Percentiles rank a stretch among this genome's conserved stretches.
These are phyloP conservation scores for Neuroterus valhalla DNA, from an alignment of 1,140 invertebrate genomes.

Conservation along the genomic window DNA sequence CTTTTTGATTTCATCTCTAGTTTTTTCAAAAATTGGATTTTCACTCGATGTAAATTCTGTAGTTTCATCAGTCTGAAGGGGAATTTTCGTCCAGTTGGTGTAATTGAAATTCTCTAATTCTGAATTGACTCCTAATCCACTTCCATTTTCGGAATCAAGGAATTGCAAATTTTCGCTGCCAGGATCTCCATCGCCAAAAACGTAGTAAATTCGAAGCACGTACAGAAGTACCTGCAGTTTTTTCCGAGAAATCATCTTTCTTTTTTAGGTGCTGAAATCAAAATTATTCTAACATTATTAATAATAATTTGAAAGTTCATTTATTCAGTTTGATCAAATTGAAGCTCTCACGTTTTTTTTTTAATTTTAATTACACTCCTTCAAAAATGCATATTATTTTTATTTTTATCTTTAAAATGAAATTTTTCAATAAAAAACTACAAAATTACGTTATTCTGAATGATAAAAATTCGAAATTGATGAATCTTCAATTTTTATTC, in stretches of 20 bases:
- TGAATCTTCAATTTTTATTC: too few species aligned
- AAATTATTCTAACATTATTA: too few species aligned
- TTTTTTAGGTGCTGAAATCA: slow-evolving; percentile 1
- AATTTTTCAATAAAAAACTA: too few species aligned
- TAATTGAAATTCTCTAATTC: background rate
- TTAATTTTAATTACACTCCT: too few species aligned
- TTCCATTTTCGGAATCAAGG: background rate
- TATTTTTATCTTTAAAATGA: too few species aligned
- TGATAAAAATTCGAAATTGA: too few species aligned
- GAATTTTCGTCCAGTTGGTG: background rate
- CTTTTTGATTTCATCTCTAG: background rate
- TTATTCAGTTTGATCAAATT: too few species aligned
- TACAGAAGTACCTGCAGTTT: slow-evolving; percentile 45
- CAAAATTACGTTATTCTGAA: too few species aligned
- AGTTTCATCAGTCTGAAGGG: background rate
- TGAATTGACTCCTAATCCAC: background rate
- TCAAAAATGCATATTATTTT: too few species aligned
- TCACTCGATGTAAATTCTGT: background rate
- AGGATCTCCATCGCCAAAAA: slow-evolving; percentile 41
- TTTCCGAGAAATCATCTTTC: slow-evolving; percentile 50
- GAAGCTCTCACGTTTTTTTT: too few species aligned
- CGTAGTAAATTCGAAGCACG: slow-evolving; percentile 43
- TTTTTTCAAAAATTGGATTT: slow-evolving; percentile 3
- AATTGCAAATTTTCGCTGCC: background rate
- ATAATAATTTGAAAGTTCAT: too few species aligned